These are phyloP conservation scores for Enteromius fasciolatus DNA, from an alignment of 2,797 vertebrate genomes.

Conservation along the genomic window DNA sequence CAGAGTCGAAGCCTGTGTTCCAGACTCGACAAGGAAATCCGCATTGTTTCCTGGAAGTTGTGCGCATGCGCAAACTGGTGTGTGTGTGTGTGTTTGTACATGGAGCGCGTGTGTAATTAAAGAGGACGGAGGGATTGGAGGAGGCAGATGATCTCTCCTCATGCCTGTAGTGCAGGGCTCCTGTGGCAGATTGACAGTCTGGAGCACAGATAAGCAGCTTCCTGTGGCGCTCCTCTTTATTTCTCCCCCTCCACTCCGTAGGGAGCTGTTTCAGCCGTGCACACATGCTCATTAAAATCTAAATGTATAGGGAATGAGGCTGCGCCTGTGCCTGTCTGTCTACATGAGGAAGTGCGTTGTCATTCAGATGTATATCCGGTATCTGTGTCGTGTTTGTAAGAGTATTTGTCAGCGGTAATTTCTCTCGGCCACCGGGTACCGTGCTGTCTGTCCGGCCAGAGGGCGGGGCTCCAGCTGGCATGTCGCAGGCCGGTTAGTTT, in stretches of 20 bases:
- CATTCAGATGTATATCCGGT: constrained; percentile 29
- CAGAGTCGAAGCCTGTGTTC: neutral
- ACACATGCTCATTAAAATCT: constrained; percentile 50
- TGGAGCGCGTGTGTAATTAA: constrained; percentile 53
- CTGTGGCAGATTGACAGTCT: constrained; percentile 54
- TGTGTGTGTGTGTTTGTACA: constrained; percentile 15
- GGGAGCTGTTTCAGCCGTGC: constrained; percentile 38
- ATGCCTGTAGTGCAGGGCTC: constrained; percentile 52
- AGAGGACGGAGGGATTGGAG: constrained; percentile 46
- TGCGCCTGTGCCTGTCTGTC: constrained; percentile 19
- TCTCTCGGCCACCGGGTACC: constrained; percentile 1
- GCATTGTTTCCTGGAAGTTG: constrained; percentile 14
- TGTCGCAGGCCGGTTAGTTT: constrained; percentile 39
- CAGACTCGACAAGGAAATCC: constrained; percentile 17
- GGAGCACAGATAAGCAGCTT: constrained; percentile 52
- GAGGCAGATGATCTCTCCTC: constrained; percentile 59
- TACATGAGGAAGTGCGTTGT: constrained; percentile 14
- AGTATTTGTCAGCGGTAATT: constrained; percentile 34
- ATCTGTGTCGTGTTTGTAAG: constrained; percentile 28
- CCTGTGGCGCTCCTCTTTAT: constrained; percentile 32
- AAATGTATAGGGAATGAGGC: constrained; percentile 41
- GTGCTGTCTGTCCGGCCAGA: neutral
- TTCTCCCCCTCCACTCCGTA: constrained; percentile 23
- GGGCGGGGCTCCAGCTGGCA: constrained; percentile 48
- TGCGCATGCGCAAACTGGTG: neutral